phyloP scores from a whole-genome alignment of 2,797 vertebrate species.

The Lateolabrax maculatus region DNA sequence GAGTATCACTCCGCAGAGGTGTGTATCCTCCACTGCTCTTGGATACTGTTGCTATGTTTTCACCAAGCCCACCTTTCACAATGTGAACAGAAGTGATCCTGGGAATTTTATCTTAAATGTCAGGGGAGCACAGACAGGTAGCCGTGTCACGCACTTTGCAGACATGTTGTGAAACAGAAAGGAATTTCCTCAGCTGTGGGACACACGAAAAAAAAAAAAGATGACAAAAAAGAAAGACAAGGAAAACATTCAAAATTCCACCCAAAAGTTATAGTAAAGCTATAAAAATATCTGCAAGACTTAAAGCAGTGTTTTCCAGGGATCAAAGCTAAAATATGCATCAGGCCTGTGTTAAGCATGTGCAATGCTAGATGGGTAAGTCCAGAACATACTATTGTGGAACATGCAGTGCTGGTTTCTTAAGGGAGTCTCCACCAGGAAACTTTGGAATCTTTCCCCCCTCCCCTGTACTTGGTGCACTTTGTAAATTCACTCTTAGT shows the following conservation, averaged over 20 bases:
- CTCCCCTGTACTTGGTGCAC: not conserved
- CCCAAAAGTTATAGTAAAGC: not conserved
- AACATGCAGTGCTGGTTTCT: conserved; percentile 40
- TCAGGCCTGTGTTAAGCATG: not conserved
- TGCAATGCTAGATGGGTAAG: conserved; percentile 43
- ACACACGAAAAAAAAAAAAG: not conserved
- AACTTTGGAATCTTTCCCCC: conserved; percentile 52
- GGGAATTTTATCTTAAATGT: conserved; percentile 69
- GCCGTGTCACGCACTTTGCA: conserved; percentile 42
- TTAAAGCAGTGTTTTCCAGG: conserved; percentile 35
- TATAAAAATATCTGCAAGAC: not conserved
- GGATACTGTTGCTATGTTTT: conserved; percentile 81
- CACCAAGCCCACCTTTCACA: conserved; percentile 36
- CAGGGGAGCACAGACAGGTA: conserved; percentile 54
- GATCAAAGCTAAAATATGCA: conserved; percentile 13
- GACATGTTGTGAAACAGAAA: conserved; percentile 26
- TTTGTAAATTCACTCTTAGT: not conserved
- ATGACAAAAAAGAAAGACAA: not conserved
- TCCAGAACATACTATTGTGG: conserved; percentile 50
- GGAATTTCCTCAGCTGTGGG: conserved; percentile 51
- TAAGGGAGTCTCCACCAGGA: conserved; percentile 63
- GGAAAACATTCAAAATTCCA: conserved; percentile 25
- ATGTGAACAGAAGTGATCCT: conserved; percentile 67
- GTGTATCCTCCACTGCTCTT: conserved; percentile 44
- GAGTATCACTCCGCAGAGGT: conserved; percentile 53